Evolutionary conservation across 2,797 vertebrate species (phyloP), one percentile per base, ranked within the genome.

Genomic region (Linurgus olivaceus): DNA sequence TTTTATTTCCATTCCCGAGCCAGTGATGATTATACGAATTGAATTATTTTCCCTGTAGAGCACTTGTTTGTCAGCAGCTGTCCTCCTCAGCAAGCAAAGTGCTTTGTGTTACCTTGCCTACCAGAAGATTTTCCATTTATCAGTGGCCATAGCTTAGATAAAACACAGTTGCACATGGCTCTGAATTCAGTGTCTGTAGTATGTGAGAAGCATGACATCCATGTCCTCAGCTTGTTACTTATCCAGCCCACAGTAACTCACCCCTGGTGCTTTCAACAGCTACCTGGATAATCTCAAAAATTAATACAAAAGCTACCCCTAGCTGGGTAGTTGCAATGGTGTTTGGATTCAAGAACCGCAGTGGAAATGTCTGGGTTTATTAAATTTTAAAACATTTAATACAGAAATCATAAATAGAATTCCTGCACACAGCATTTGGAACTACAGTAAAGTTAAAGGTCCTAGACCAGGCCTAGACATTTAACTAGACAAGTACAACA

Each of bases 41-140:
- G 71, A 97, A 97, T 95, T 93, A 72, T 92, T 88, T 97, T 75
- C 80, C 94, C 74, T 18, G 29, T 57, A 87, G 94, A 97, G 77
- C 71, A 38, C 37, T 88, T 92, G 83, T 81, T 90, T 91, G 71
- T 87, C 92, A 97, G 81, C 29, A 33, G 67, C 67, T 89, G 86
- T 89, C 73, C 83, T 87, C 48, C 71, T 96, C 31, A 8, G 86
- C 87, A 95, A 95, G 76, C 72, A 77, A 88, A 95, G 71, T 86
- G 83, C 70, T 86, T 73, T 95, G 48, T 9, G 54, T 92, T 97
- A 81, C 88, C 71, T 91, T 86, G 87, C 75, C 86, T 94, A 91
- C 73, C 79, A 95, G 79, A 94, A 95, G n/a, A 26, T 57, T 74
- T 96, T 90, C 52, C 38, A 93, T 96, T 95, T 96, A 74, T 96